Percentiles rank a stretch among this genome's conserved stretches.
These are phyloP conservation scores for Kryptolebias ocellatus DNA, from an alignment of 2,797 vertebrate genomes.

Conservation along the genomic window DNA sequence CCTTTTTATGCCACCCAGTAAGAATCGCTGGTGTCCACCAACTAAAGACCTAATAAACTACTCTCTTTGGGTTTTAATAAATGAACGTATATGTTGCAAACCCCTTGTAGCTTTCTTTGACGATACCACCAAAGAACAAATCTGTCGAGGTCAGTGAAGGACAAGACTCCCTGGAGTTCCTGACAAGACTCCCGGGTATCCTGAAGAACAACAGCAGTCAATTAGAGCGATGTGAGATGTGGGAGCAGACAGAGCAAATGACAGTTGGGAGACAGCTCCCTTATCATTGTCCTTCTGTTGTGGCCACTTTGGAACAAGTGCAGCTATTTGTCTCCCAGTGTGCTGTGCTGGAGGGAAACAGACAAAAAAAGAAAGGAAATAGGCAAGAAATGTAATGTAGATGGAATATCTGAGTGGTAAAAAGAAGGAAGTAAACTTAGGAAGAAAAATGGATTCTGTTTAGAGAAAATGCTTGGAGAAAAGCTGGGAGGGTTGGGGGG, in stretches of 20 bases:
- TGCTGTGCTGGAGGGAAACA: conserved; percentile 52
- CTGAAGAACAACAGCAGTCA: conserved; percentile 67
- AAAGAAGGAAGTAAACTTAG: conserved; percentile 30
- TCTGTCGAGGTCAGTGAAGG: conserved; percentile 69
- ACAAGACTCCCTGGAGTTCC: conserved; percentile 56
- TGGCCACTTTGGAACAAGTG: conserved; percentile 73
- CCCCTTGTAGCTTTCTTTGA: conserved; percentile 38
- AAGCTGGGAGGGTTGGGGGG: conserved; percentile 44
- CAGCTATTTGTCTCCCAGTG: conserved; percentile 72
- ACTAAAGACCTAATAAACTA: conserved; percentile 33
- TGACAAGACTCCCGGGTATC: conserved; percentile 62
- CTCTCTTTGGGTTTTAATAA: conserved; percentile 19
- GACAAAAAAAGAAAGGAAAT: conserved; percentile 17
- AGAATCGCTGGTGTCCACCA: conserved; percentile 16
- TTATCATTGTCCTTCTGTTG: conserved; percentile 76
- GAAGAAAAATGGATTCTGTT: conserved; percentile 34
- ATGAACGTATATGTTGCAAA: conserved; percentile 34
- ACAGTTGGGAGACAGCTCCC: conserved; percentile 72
- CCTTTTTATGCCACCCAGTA: conserved; percentile 23
- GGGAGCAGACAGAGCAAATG: conserved; percentile 67
- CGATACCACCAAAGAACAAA: conserved; percentile 49
- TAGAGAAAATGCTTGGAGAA: conserved; percentile 35
- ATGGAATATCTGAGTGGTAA: conserved; percentile 33
- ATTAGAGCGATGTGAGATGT: conserved; percentile 71
- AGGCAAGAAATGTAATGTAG: conserved; percentile 35